phyloP scores from a whole-genome alignment of 2,113 vertebrate genomes.

The Melanostigma gelatinosum region DNA sequence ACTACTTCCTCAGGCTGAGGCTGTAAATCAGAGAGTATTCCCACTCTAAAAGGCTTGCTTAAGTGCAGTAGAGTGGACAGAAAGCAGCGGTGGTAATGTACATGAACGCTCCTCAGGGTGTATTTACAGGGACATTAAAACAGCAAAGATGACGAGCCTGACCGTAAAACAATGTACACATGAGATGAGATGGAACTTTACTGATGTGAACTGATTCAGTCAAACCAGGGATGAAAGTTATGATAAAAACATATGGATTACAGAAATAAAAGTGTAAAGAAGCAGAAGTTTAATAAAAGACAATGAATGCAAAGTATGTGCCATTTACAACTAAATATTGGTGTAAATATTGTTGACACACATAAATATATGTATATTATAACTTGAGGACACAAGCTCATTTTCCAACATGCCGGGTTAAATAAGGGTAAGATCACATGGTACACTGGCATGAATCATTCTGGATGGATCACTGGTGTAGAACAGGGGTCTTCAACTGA shows the following conservation, averaged over 20 bases:
- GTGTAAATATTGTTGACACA: neutral
- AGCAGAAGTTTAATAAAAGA: neutral
- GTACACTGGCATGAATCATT: too few species aligned
- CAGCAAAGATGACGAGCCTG: neutral
- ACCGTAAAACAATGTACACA: neutral
- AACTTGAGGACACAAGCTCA: too few species aligned
- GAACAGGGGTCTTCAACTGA: too few species aligned
- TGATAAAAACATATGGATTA: neutral
- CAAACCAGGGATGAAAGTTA: neutral
- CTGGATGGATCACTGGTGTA: too few species aligned
- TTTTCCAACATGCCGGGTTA: too few species aligned
- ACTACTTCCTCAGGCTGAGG: neutral
- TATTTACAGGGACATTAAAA: slow-evolving; percentile 15
- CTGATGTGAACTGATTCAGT: neutral
- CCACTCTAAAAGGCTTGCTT: neutral
- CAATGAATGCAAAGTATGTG: neutral
- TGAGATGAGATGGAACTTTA: neutral
- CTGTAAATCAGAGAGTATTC: slow-evolving; percentile 21
- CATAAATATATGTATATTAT: neutral
- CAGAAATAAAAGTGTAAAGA: neutral
- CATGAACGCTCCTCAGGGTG: slow-evolving; percentile 11
- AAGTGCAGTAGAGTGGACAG: slow-evolving; percentile 19
- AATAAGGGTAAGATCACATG: too few species aligned
- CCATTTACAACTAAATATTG: neutral
- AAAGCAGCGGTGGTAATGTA: slow-evolving; percentile 1